These are phyloP conservation scores for Papilio machaon DNA, from an alignment of 1,140 invertebrate genomes.

Conservation along the genomic window DNA sequence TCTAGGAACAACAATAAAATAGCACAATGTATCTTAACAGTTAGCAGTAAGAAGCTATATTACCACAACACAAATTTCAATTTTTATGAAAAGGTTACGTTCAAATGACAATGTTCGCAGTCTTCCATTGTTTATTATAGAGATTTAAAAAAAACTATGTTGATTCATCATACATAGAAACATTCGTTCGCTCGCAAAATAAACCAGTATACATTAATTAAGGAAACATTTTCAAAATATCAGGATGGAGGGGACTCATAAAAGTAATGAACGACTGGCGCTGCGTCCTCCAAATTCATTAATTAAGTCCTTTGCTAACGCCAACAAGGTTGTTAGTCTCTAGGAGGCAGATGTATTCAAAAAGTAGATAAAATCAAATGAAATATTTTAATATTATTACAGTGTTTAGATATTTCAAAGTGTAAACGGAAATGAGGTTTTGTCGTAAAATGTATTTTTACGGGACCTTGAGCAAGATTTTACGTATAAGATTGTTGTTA, in stretches of 20 bases:
- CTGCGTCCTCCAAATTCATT: not conserved
- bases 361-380: not conserved
- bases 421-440: not conserved
- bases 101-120: no score
- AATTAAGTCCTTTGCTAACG: conserved; percentile 27
- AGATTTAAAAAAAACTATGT: no score
- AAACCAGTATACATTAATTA: not conserved
- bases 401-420: not conserved
- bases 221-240: conserved; percentile 27
- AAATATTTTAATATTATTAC: not conserved
- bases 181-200: not conserved
- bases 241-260: not conserved
- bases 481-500: no score
- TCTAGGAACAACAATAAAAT: conserved; percentile 66
- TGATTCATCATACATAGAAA: not conserved
- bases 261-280: conserved; percentile 20
- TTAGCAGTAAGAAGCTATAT: not conserved
- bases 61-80: not conserved
- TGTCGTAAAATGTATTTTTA: not conserved
- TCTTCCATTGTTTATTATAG: no score
- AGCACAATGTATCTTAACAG: not conserved
- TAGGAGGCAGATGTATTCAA: not conserved
- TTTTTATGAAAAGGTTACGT: no score
- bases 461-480: no score
- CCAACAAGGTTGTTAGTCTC: not conserved